Percentiles rank a stretch among this genome's conserved stretches.
phyloP scores from a whole-genome alignment of 1,140 invertebrate genomes.

The Aleiodes sp. region DNA sequence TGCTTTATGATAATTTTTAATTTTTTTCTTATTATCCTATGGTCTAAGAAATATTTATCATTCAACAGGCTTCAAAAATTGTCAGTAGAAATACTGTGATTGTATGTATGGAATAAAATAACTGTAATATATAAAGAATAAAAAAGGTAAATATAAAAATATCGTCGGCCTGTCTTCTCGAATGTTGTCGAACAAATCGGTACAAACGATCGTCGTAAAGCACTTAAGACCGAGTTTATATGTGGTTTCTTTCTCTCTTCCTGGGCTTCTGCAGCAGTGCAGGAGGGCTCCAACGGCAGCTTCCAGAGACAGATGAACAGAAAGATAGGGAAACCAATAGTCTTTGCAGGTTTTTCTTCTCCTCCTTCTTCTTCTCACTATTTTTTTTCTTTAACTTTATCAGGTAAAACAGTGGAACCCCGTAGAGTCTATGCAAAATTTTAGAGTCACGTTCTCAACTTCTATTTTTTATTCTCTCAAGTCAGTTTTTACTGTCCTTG shows the following conservation, averaged over 20 bases:
- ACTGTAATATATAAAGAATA: background rate
- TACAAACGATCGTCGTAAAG: constrained; percentile 68
- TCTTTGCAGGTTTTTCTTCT: constrained; percentile 22
- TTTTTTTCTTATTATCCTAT: background rate
- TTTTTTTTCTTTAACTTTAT: constrained; percentile 33
- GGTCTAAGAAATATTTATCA: constrained; percentile 32
- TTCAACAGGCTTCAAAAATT: background rate
- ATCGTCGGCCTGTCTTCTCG: constrained; percentile 29
- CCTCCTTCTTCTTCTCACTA: constrained; percentile 17
- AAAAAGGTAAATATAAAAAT: background rate
- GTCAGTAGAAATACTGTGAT: no score
- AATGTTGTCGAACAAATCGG: constrained; percentile 67
- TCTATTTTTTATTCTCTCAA: constrained; percentile 15
- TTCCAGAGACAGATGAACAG: constrained; percentile 59
- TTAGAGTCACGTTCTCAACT: constrained; percentile 23
- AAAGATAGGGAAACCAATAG: constrained; percentile 64
- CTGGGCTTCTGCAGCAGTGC: background rate
- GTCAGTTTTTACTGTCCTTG: constrained; percentile 12
- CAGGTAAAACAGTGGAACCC: constrained; percentile 23
- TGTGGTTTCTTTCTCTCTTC: constrained; percentile 54
- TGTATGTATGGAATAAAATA: background rate
- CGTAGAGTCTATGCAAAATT: constrained; percentile 19
- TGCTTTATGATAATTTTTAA: no score
- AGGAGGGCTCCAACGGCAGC: constrained; percentile 36
- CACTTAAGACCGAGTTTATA: constrained; percentile 64